Conservation (phyloP, 1,140 invertebrate genomes). For the Spodoptera frugiperda region DNA sequence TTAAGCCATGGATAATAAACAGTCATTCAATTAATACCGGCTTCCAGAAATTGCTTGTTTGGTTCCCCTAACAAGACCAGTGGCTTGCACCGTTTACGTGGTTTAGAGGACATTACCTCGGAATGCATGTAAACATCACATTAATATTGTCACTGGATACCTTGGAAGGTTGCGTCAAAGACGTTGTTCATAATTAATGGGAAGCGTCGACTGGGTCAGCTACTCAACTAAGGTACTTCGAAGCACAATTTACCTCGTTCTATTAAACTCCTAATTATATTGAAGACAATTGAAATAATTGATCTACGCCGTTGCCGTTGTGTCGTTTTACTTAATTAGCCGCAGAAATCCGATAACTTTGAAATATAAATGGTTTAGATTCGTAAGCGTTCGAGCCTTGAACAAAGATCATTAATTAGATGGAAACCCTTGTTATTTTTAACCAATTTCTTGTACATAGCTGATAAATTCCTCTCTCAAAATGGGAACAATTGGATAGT, state of each 20-base stretch:
- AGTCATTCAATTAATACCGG: slow-evolving; percentile 36
- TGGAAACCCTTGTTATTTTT: not conserved
- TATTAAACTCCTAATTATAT: slow-evolving; percentile 12
- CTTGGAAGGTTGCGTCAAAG: slow-evolving; percentile 17
- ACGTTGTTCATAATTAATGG: slow-evolving; percentile 15
- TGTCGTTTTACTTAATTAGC: slow-evolving; percentile 1
- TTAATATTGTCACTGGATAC: not conserved
- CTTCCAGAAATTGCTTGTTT: slow-evolving; percentile 25
- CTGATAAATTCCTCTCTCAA: no score
- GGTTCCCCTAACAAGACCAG: slow-evolving; percentile 9
- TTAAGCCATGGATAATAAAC: slow-evolving; percentile 40
- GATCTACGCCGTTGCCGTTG: slow-evolving; percentile 15
- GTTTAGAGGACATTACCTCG: slow-evolving; percentile 6
- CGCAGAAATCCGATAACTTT: slow-evolving; percentile 1
- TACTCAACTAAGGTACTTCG: not conserved
- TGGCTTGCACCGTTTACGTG: slow-evolving; percentile 2
- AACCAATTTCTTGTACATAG: no score
- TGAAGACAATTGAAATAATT: not conserved
- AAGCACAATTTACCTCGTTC: not conserved
- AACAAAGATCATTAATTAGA: not conserved
- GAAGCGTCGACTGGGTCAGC: not conserved
- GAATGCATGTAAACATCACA: slow-evolving; percentile 2
- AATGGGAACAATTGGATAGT: no score
- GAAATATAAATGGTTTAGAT: not conserved
- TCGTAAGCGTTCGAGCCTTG: not conserved